These are phyloP conservation scores for Antechinus flavipes DNA, from an alignment of 2,113 vertebrate genomes.

Conservation along the genomic window DNA sequence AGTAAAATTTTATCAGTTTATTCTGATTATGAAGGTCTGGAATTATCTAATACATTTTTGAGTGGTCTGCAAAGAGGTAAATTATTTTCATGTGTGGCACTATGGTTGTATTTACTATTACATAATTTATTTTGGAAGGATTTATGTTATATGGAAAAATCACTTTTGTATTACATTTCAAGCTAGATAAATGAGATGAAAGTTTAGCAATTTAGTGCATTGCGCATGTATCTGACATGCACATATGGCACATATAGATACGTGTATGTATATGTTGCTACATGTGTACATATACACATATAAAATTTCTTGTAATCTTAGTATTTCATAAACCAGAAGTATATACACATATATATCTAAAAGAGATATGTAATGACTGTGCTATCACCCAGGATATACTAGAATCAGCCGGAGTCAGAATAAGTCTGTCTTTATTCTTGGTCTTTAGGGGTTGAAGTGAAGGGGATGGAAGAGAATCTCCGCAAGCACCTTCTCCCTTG, in stretches of 20 bases:
- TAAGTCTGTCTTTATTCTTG: no score
- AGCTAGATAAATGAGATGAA: background rate
- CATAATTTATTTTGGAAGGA: background rate
- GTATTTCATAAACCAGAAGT: background rate
- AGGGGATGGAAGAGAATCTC: no score
- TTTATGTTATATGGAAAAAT: background rate
- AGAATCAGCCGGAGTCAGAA: no score
- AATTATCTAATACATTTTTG: background rate
- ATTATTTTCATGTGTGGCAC: background rate
- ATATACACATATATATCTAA: background rate
- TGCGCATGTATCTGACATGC: background rate
- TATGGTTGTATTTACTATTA: background rate
- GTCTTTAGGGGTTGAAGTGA: no score
- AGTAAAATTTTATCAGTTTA: background rate
- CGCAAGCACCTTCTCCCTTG: no score
- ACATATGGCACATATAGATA: background rate
- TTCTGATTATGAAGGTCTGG: background rate
- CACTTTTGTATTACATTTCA: background rate
- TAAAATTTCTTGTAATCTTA: background rate
- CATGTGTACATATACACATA: background rate
- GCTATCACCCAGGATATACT: no score
- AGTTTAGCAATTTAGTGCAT: background rate
- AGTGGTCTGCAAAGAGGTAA: background rate
- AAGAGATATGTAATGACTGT: no score
- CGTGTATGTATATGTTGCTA: background rate